These are phyloP conservation scores for Micromussa lordhowensis DNA, from an alignment of 92 coral and sea anemone species.

Conservation along the genomic window DNA sequence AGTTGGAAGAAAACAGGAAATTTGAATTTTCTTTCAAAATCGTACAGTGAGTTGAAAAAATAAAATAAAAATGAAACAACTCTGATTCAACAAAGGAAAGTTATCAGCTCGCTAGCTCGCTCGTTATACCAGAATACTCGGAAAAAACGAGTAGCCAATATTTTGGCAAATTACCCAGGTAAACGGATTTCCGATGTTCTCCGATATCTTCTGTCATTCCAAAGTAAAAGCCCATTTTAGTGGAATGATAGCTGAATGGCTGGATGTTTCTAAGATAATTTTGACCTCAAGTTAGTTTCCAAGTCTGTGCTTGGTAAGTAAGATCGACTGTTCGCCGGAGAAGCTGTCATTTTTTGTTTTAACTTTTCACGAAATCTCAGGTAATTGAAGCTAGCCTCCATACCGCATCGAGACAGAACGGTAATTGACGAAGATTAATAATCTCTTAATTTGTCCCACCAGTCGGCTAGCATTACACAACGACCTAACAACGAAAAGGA, in stretches of 20 bases:
- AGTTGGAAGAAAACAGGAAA: not conserved
- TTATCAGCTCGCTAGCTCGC: not conserved
- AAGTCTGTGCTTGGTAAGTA: not conserved
- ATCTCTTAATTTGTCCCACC: conserved; percentile 35
- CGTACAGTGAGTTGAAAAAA: not conserved
- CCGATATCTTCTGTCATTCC: not conserved
- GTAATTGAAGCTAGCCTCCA: conserved; percentile 13
- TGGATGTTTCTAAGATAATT: not conserved
- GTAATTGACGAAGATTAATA: conserved; percentile 77
- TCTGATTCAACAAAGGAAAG: not conserved
- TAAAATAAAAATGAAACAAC: not conserved
- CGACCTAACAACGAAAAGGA: conserved; percentile 18
- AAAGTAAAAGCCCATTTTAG: not conserved
- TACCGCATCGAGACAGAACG: conserved; percentile 42
- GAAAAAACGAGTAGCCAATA: not conserved
- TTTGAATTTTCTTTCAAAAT: too few species aligned
- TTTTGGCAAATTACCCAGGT: not conserved
- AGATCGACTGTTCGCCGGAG: not conserved
- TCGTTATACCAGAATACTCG: not conserved
- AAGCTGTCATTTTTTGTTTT: not conserved
- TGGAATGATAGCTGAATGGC: not conserved
- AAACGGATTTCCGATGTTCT: not conserved
- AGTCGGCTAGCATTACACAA: conserved; percentile 59
- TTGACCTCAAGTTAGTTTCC: not conserved
- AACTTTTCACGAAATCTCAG: not conserved